phyloP scores from a whole-genome alignment of 2,797 vertebrate genomes.

The Neostethus bicornis region DNA sequence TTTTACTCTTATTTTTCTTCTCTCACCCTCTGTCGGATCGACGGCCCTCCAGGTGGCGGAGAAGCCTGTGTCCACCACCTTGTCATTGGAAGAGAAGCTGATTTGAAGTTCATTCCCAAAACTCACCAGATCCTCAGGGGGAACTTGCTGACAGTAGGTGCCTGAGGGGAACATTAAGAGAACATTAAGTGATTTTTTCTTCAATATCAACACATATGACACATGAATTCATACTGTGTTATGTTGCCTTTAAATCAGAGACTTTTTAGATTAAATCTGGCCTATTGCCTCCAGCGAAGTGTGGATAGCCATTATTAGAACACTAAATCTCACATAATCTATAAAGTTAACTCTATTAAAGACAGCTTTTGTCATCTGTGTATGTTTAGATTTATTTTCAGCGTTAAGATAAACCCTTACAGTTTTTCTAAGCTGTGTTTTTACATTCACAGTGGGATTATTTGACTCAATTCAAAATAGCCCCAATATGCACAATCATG shows the following conservation, averaged over 20 bases:
- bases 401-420: no score
- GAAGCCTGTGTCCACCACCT: conserved; percentile 81
- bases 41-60: conserved; percentile 72
- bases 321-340: no score
- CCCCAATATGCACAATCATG: no score
- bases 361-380: no score
- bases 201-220: neutral
- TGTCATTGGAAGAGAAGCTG: conserved; percentile 77
- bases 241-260: neutral
- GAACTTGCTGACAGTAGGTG: conserved; percentile 70
- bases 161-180: conserved; percentile 57
- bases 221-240: neutral
- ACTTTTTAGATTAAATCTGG: neutral
- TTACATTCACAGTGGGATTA: no score
- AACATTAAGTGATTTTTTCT: neutral
- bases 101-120: conserved; percentile 68
- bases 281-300: no score
- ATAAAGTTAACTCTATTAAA: no score
- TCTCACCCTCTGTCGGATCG: conserved; percentile 65
- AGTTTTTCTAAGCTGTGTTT: no score
- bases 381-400: no score
- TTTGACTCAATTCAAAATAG: no score
- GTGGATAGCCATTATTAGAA: no score
- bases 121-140: conserved; percentile 75
- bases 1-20: neutral